A percentile compares a stretch with the other conserved stretches of the same genome.
These are phyloP conservation scores for Tineola bisselliella DNA, from an alignment of 2,888 invertebrate genomes.

Conservation along the genomic window DNA sequence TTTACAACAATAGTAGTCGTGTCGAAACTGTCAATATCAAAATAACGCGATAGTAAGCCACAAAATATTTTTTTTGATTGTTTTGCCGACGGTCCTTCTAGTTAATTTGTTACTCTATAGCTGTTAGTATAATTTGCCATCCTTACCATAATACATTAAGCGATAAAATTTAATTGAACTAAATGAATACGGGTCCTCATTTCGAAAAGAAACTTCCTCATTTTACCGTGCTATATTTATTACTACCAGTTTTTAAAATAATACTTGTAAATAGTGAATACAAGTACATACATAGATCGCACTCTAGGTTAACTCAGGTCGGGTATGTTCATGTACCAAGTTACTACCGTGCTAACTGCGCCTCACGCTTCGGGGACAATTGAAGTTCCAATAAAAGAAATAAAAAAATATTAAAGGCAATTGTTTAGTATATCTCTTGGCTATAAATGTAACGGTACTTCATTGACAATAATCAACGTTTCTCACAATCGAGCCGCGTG, in stretches of 20 bases:
- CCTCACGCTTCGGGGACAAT: too few species aligned
- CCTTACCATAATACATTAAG: constrained; percentile 1
- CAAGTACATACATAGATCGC: too few species aligned
- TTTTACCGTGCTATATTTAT: background rate
- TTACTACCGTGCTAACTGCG: too few species aligned
- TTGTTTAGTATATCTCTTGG: background rate
- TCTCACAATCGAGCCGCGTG: constrained; percentile 29
- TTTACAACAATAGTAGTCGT: too few species aligned
- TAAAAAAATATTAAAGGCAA: background rate
- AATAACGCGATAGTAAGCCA: too few species aligned
- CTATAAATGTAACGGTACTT: background rate
- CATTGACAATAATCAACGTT: constrained; percentile 22
- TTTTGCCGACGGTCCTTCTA: background rate
- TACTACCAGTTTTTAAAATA: too few species aligned
- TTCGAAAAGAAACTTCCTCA: constrained; percentile 16
- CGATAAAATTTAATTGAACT: constrained; percentile 46
- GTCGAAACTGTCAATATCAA: too few species aligned
- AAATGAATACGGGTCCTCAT: constrained; percentile 37
- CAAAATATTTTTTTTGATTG: too few species aligned
- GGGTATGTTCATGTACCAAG: too few species aligned
- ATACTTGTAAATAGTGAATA: too few species aligned
- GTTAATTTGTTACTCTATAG: background rate
- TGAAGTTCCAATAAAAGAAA: background rate
- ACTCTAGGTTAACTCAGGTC: too few species aligned
- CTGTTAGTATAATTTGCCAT: constrained; percentile 1